These are phyloP conservation scores for Melanotaenia nigrans DNA, from an alignment of 2,797 vertebrate genomes.

Conservation along the genomic window DNA sequence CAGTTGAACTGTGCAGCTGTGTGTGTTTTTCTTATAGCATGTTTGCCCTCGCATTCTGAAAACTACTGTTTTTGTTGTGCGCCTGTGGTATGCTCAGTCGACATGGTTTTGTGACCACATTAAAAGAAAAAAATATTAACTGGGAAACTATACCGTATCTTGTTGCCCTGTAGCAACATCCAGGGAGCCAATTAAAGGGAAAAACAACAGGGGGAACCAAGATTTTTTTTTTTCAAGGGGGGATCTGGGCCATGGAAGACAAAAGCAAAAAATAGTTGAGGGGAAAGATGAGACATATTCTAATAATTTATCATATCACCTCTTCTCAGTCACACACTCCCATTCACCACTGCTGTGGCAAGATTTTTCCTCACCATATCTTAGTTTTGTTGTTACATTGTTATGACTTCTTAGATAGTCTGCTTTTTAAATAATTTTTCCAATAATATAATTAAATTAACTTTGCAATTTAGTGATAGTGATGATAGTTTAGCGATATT, in stretches of 20 bases:
- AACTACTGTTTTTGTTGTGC: neutral
- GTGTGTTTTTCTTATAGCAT: neutral
- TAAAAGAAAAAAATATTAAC: conserved; percentile 6
- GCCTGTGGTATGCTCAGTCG: neutral
- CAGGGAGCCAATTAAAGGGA: conserved; percentile 56
- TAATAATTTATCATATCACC: conserved; percentile 24
- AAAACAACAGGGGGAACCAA: conserved; percentile 27
- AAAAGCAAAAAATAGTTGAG: conserved; percentile 26
- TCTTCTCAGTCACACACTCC: conserved; percentile 7
- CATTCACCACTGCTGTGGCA: conserved; percentile 5
- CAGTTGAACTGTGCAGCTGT: neutral
- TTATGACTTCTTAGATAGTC: neutral
- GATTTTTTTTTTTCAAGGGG: conserved; percentile 15
- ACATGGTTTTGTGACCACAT: neutral
- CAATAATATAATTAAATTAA: no score
- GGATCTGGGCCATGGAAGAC: conserved; percentile 43
- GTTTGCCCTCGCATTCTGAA: neutral
- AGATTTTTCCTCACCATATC: neutral
- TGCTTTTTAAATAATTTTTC: neutral
- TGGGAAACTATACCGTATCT: conserved; percentile 16
- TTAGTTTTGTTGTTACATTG: neutral
- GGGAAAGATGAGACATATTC: conserved; percentile 29
- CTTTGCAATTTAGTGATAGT: neutral
- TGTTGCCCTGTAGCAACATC: conserved; percentile 43
- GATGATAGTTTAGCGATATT: no score